Evolutionary conservation across 2,888 invertebrate species (phyloP).

Genomic region (Drosophila antonietae): DNA sequence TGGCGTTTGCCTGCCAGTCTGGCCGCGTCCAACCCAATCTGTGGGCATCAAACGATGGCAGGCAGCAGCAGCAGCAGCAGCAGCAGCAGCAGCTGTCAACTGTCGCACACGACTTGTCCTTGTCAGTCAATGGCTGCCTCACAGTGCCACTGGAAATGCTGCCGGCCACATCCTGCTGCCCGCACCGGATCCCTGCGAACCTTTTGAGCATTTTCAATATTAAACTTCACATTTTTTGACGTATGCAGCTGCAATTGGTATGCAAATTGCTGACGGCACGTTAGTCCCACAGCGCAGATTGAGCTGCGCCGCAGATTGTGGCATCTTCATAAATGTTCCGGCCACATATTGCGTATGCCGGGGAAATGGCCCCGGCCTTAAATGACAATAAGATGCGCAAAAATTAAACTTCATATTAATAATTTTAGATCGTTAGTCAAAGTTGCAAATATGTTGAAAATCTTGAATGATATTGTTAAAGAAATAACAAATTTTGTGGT

Average conservation of each 20-base stretch:
- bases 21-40: conserved; percentile 23
- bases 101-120: conserved; percentile 81
- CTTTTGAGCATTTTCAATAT: conserved; percentile 75
- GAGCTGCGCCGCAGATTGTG: conserved; percentile 45
- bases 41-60: conserved; percentile 68
- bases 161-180: conserved; percentile 5
- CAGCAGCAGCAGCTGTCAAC: conserved; percentile 77
- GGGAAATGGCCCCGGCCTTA: conserved; percentile 4
- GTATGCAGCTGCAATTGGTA: conserved; percentile 75
- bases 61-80: conserved; percentile 61
- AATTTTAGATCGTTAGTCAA: neutral
- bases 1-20: conserved; percentile 23
- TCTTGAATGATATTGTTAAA: neutral
- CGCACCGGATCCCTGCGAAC: conserved; percentile 14
- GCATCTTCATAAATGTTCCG: conserved; percentile 39
- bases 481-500: accelerated
- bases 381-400: conserved; percentile 36
- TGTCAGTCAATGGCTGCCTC: conserved; percentile 66
- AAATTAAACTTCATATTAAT: conserved; percentile 17
- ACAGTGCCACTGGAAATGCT: conserved; percentile 1
- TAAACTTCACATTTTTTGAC: conserved; percentile 81
- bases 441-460: neutral
- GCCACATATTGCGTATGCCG: conserved; percentile 28
- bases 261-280: conserved; percentile 68
- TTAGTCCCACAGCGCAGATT: conserved; percentile 43